Percentiles rank a stretch among this genome's conserved stretches.
Evolutionary conservation across 2,797 vertebrate genomes (phyloP).

Genomic region (Falco cherrug): DNA sequence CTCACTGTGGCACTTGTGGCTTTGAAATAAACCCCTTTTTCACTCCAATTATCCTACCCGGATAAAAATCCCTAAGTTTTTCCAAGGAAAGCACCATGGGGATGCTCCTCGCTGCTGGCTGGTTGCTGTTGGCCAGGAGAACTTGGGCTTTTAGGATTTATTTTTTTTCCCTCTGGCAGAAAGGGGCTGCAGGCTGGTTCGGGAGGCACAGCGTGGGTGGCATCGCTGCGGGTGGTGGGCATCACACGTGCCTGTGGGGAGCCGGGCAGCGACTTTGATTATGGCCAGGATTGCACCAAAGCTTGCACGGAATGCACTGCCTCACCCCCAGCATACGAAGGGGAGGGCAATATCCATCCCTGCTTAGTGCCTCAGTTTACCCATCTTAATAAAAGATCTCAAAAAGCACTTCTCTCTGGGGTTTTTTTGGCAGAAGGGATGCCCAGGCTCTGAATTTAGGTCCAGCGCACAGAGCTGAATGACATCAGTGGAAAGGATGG

Average conservation of each 20-base stretch:
- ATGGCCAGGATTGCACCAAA: not conserved
- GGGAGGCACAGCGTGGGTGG: not conserved
- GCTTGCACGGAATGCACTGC: not conserved
- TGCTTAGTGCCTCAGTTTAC: not conserved
- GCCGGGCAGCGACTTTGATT: not conserved
- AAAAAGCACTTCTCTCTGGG: rapidly evolving
- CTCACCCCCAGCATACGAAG: not conserved
- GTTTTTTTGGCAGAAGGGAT: not conserved
- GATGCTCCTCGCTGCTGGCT: not conserved
- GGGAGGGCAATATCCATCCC: not conserved
- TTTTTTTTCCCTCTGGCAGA: not conserved
- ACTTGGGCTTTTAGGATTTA: not conserved
- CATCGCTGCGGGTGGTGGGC: not conserved
- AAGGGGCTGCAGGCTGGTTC: not conserved
- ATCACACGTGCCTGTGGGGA: rapidly evolving
- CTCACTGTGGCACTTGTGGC: not conserved
- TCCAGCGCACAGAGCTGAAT: not conserved
- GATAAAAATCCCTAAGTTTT: not conserved
- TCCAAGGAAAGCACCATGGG: not conserved
- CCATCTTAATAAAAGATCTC: rapidly evolving
- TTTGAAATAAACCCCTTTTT: not conserved
- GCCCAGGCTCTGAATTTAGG: not conserved
- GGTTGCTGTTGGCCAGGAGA: not conserved
- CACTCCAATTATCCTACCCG: rapidly evolving
- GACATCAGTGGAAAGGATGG: not conserved